Evolutionary conservation across 2,113 vertebrate genomes (phyloP).

Genomic region (Bufo bufo): DNA sequence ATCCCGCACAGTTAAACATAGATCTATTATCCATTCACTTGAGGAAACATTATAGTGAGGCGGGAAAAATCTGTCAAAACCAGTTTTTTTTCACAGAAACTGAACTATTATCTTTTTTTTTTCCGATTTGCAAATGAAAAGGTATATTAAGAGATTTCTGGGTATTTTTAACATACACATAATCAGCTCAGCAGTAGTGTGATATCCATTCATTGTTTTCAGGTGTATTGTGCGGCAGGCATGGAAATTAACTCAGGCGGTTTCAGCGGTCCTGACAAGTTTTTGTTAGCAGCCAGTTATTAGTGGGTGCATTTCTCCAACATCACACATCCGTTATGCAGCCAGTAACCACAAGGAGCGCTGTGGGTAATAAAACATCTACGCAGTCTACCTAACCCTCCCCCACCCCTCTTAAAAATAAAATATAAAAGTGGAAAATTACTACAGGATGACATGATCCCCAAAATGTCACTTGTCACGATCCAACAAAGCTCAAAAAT

Average conservation of each 20-base stretch:
- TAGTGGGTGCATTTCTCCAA: neutral
- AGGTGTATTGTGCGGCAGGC: neutral
- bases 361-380: neutral
- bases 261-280: neutral
- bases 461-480: neutral
- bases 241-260: neutral
- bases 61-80: slow-evolving; percentile 52
- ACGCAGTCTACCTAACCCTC: neutral
- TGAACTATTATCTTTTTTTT: slow-evolving; percentile 38
- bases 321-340: neutral
- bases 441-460: neutral
- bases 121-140: slow-evolving; percentile 47
- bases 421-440: neutral
- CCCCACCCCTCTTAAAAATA: neutral
- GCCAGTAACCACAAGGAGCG: neutral
- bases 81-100: slow-evolving; percentile 35
- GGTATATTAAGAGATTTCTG: slow-evolving; percentile 38
- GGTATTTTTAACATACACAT: slow-evolving; percentile 51
- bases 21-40: slow-evolving; percentile 40
- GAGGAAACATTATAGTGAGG: slow-evolving; percentile 52
- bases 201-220: slow-evolving; percentile 42
- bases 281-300: neutral
- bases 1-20: slow-evolving; percentile 38
- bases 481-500: neutral
- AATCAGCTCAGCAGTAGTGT: slow-evolving; percentile 14